Evolutionary conservation across 2,113 vertebrate species (phyloP).

Genomic region (Macrotis lagotis): DNA sequence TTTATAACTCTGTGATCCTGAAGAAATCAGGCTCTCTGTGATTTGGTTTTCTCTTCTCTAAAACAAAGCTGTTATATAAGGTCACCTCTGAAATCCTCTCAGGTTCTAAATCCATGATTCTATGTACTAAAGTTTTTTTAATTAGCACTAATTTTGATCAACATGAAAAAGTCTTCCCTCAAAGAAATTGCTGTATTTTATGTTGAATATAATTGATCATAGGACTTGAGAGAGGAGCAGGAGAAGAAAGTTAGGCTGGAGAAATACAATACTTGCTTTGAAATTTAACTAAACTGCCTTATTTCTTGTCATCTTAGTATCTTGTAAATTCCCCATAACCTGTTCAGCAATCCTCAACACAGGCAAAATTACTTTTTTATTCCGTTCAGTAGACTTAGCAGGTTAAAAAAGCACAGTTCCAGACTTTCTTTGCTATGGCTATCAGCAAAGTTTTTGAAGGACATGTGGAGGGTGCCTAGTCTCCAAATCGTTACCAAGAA

Average conservation of each 20-base stretch:
- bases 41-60: background rate
- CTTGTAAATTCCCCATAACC: constrained; percentile 4
- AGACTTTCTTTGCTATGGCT: constrained; percentile 19
- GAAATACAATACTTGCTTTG: constrained; percentile 16
- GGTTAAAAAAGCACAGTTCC: constrained; percentile 6
- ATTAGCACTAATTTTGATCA: no score
- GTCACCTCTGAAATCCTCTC: no score
- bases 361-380: constrained; percentile 1
- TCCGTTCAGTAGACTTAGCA: constrained; percentile 10
- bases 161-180: no score
- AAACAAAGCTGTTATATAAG: background rate
- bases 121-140: no score
- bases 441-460: background rate
- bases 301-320: constrained; percentile 37
- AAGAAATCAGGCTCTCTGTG: no score
- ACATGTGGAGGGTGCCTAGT: background rate
- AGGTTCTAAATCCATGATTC: no score
- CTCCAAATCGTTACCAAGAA: background rate
- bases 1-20: no score
- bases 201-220: no score
- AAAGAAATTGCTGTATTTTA: no score
- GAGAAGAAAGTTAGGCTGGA: constrained; percentile 12
- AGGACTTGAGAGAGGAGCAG: no score
- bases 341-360: background rate
- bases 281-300: constrained; percentile 35